A percentile compares a stretch with the other conserved stretches of the same genome.
Evolutionary conservation across 1,140 invertebrate species (phyloP).

Genomic region (Cotesia glomerata): DNA sequence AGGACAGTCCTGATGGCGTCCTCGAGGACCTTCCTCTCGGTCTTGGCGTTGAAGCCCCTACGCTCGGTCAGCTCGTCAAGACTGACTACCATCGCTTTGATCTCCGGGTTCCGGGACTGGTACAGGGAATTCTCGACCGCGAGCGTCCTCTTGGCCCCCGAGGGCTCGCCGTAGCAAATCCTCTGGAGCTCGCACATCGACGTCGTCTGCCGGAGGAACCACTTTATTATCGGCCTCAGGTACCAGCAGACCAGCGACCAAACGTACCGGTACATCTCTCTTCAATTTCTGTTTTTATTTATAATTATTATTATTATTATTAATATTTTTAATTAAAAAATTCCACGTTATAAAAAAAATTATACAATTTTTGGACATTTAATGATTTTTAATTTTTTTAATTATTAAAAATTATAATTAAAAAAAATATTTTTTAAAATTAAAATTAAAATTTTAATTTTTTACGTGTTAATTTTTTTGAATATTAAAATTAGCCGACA

Average conservation of each 20-base stretch:
- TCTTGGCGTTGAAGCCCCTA: slow-evolving; percentile 63
- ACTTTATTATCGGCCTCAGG: slow-evolving; percentile 81
- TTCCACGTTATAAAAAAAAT: no score
- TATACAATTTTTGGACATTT: no score
- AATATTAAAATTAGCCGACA: no score
- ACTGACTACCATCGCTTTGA: slow-evolving; percentile 71
- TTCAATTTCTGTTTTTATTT: background rate
- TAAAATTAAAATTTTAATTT: no score
- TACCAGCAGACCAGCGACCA: slow-evolving; percentile 71
- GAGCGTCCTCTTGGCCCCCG: slow-evolving; percentile 73
- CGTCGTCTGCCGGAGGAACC: slow-evolving; percentile 85
- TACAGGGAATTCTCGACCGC: slow-evolving; percentile 78
- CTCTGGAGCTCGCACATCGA: slow-evolving; percentile 89
- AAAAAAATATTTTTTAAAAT: no score
- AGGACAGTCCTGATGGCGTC: slow-evolving; percentile 73
- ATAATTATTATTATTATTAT: no score
- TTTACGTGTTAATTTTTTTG: no score
- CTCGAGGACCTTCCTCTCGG: slow-evolving; percentile 64
- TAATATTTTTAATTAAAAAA: no score
- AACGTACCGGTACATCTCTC: slow-evolving; percentile 62
- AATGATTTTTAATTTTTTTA: no score
- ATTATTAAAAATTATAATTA: no score
- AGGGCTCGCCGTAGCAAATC: slow-evolving; percentile 83
- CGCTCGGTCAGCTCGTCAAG: slow-evolving; percentile 71
- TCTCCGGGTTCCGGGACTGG: slow-evolving; percentile 72